A percentile compares a stretch with the other conserved stretches of the same genome.
phyloP scores from a whole-genome alignment of 2,888 invertebrate species.

The Trichopria drosophilae region DNA sequence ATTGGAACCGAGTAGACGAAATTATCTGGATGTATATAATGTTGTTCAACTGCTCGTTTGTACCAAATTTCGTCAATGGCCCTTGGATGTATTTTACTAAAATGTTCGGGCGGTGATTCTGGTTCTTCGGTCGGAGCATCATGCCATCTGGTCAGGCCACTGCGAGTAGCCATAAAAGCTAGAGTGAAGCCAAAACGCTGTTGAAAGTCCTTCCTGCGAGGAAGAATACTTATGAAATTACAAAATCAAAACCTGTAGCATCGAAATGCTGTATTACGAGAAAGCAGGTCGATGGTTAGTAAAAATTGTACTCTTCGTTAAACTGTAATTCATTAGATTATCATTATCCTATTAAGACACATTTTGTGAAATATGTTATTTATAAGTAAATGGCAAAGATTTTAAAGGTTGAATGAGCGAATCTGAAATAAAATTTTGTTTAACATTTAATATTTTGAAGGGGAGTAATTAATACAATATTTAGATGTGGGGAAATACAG shows the following conservation, averaged over 20 bases:
- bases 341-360: not conserved
- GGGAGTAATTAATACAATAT: no score
- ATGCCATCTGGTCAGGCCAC: slow-evolving; percentile 88
- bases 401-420: no score
- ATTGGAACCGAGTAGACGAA: slow-evolving; percentile 82
- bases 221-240: no score
- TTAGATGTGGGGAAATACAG: no score
- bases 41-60: slow-evolving; percentile 83
- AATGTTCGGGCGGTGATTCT: slow-evolving; percentile 62
- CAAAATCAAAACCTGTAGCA: no score
- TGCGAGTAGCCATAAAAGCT: slow-evolving; percentile 87
- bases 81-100: slow-evolving; percentile 73
- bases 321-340: not conserved
- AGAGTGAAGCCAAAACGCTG: slow-evolving; percentile 82
- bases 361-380: not conserved
- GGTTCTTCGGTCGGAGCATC: slow-evolving; percentile 68
- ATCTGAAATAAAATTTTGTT: no score
- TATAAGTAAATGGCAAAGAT: not conserved
- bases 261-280: no score
- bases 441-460: no score
- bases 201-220: slow-evolving; percentile 76
- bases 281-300: not conserved
- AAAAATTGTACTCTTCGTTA: not conserved
- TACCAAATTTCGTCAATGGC: slow-evolving; percentile 91
- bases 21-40: slow-evolving; percentile 75